These are phyloP conservation scores for Notolepis coatsorum DNA, from an alignment of 2,797 vertebrate genomes.

Conservation along the genomic window DNA sequence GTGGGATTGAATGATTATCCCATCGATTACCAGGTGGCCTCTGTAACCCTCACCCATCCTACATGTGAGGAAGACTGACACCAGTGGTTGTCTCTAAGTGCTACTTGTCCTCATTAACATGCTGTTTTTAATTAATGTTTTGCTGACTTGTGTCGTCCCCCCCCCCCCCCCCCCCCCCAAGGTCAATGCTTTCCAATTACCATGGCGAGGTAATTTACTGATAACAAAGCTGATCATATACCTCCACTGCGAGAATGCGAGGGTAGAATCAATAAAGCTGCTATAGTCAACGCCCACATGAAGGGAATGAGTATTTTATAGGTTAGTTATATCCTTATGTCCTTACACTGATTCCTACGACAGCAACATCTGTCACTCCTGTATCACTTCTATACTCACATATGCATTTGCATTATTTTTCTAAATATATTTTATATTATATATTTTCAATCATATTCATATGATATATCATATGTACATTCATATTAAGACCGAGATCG, in stretches of 20 bases:
- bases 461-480: too few species aligned
- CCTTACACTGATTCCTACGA: constrained; percentile 25
- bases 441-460: too few species aligned
- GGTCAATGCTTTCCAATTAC: constrained; percentile 53
- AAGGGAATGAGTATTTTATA: constrained; percentile 50
- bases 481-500: too few species aligned
- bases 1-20: too few species aligned
- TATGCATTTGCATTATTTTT: too few species aligned
- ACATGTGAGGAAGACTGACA: not conserved
- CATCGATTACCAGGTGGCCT: too few species aligned
- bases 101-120: constrained; percentile 24
- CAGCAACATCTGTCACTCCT: constrained; percentile 51
- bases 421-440: too few species aligned
- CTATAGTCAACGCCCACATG: constrained; percentile 36
- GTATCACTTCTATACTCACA: constrained; percentile 9
- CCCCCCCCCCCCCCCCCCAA: constrained; percentile 41
- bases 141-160: constrained; percentile 42
- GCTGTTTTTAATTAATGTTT: constrained; percentile 17
- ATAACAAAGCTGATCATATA: constrained; percentile 23
- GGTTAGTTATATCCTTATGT: constrained; percentile 58
- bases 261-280: constrained; percentile 59
- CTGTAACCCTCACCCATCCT: too few species aligned
- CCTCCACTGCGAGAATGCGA: constrained; percentile 38
- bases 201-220: constrained; percentile 45
- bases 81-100: constrained; percentile 10